Base-by-base conservation (phyloP, 2,113 vertebrate species). In the Lagopus muta region DNA sequence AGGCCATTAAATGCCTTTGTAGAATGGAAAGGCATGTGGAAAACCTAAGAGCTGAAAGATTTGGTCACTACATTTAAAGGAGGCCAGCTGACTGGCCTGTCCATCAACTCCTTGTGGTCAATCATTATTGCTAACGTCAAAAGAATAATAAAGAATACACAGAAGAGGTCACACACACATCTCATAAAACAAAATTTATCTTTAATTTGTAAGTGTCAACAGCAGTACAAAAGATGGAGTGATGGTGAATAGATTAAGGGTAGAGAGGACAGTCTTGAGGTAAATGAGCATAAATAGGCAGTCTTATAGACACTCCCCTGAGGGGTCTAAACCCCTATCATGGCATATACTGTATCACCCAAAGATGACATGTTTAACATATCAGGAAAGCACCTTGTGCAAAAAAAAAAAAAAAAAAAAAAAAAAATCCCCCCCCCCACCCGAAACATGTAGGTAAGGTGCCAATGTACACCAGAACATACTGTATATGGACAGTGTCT, bases 171-270 rank as follows among this genome's bases (percentile, higher is more conserved):
- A 66, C 67, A 98, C 96, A 97, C 97, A 93, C 97, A 94, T 95
- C 88, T 98, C 97, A 97, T 99, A 99, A 99, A 99, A 99, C 99
- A 99, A 99, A 99, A 99, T 99, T 98, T 99, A 98, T 99, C 99
- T 99, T 99, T 99, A 99, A 99, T 99, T 99, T 99, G 98, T 99
- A 99, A 99, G 99, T 99, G 99, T 99, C 98, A 99, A 99, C 99
- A 99, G 99, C 99, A 99, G 99, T 99, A 99, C 99, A 99, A 99
- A 99, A 99, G 99, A 99, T 99, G 99, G 99, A 99, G 99, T 99
- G 99, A 99, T 99, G 99, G 98, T 98, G 98, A 98, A 98, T 98
- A 97, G 98, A 98, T 99, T 99, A 98, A 98, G 99, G 98, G 98
- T 98, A 99, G 98, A 98, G 98, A 99, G 98, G 98, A 99, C 98